Percentiles rank a stretch among this genome's conserved stretches.
Conservation (phyloP, 2,113 vertebrate genomes). For the Lepisosteus oculatus region DNA sequence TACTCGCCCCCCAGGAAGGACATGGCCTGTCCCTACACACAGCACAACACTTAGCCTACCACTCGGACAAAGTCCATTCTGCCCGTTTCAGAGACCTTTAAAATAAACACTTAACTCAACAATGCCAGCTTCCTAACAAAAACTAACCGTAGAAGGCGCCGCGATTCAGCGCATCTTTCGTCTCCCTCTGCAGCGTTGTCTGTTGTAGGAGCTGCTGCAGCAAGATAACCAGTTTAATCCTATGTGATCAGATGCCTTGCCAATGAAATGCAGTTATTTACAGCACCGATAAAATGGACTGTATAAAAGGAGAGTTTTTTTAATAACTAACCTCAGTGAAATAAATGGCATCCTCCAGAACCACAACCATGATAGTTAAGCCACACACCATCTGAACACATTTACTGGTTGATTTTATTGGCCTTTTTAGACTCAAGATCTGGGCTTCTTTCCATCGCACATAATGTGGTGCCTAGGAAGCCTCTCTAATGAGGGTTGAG, state of each 20-base stretch:
- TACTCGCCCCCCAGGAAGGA: slow-evolving; percentile 6
- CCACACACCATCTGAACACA: slow-evolving; percentile 7
- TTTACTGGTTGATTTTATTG: slow-evolving; percentile 7
- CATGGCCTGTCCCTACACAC: neutral
- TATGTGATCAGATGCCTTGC: no score
- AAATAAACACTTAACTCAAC: no score
- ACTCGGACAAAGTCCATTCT: slow-evolving; percentile 18
- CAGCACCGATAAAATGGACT: no score
- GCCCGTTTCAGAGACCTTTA: neutral
- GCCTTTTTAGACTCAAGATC: slow-evolving; percentile 12
- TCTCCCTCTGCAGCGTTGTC: no score
- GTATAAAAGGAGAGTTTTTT: neutral
- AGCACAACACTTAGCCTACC: slow-evolving; percentile 33
- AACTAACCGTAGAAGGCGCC: no score
- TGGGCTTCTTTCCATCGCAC: slow-evolving; percentile 5
- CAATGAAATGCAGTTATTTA: no score
- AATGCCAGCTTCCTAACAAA: no score
- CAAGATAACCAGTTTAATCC: no score
- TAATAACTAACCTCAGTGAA: slow-evolving; percentile 10
- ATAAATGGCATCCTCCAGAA: slow-evolving; percentile 2
- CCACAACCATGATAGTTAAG: neutral
- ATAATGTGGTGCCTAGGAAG: neutral
- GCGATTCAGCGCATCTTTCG: no score
- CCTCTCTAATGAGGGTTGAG: slow-evolving; percentile 7
- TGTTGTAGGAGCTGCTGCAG: no score